Evolutionary conservation across 2,888 invertebrate species (phyloP).

Genomic region (Torymus auratus): DNA sequence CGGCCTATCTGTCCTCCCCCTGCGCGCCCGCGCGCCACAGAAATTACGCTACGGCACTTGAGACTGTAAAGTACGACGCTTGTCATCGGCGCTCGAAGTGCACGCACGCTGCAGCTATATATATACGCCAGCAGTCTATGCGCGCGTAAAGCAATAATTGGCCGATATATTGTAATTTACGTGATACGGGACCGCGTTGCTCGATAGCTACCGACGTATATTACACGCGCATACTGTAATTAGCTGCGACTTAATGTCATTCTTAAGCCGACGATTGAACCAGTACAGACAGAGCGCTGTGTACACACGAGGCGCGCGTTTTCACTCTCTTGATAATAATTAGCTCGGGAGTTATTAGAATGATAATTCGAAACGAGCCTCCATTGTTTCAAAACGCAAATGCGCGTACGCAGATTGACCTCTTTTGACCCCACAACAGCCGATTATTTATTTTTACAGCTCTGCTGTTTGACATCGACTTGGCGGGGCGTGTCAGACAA

Average conservation of each 20-base stretch:
- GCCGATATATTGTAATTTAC: conserved; percentile 7
- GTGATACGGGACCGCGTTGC: neutral
- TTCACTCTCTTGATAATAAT: too few species aligned
- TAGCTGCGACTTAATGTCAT: neutral
- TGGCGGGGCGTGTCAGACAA: too few species aligned
- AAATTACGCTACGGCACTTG: conserved; percentile 15
- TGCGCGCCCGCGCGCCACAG: conserved; percentile 4
- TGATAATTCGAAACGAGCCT: neutral
- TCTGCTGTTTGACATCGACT: too few species aligned
- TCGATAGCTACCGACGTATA: neutral
- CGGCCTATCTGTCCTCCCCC: neutral
- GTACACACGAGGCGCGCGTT: too few species aligned
- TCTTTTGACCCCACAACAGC: too few species aligned
- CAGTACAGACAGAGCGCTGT: too few species aligned
- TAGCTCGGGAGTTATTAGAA: neutral
- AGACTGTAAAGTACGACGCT: neutral
- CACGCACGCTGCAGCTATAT: neutral
- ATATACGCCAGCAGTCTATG: neutral
- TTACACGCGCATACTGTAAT: too few species aligned
- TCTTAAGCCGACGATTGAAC: neutral
- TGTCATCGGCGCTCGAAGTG: neutral
- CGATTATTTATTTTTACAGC: too few species aligned
- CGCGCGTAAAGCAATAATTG: conserved; percentile 13
- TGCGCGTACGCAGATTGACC: neutral
- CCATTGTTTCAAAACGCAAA: conserved; percentile 3